Conservation (phyloP, 35 echinoderm and acorn worm species). For the Lytechinus variegatus region DNA sequence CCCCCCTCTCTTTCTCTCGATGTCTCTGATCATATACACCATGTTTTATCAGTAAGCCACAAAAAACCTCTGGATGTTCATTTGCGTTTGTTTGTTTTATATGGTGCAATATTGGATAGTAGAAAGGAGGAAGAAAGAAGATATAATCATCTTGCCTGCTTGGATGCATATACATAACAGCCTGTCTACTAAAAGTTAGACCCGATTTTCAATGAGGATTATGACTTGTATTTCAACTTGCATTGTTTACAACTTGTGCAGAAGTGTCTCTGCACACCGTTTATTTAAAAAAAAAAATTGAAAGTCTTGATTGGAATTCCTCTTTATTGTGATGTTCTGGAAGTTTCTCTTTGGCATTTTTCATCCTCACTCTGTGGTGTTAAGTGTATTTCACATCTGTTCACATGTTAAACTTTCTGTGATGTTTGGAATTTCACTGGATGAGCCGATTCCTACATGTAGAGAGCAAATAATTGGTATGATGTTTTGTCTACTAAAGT, state of each 20-base stretch:
- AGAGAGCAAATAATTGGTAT: not conserved
- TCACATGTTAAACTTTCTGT: not conserved
- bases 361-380: not conserved
- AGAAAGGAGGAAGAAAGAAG: not conserved
- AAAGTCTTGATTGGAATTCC: not conserved
- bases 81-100: constrained; percentile 7
- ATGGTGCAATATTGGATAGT: not conserved
- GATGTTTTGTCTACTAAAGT: not conserved
- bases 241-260: not conserved
- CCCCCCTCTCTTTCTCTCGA: not conserved
- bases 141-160: not conserved
- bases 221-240: not conserved
- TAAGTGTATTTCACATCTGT: not conserved
- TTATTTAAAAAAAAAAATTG: not conserved
- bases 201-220: not conserved
- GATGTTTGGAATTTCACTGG: not conserved
- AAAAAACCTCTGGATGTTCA: not conserved
- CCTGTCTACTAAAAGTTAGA: not conserved
- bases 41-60: not conserved
- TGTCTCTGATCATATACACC: not conserved
- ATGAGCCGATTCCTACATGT: not conserved
- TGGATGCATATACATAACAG: not conserved
- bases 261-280: not conserved
- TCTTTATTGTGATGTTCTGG: not conserved
- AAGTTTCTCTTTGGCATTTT: not conserved